Base-by-base conservation (phyloP, 1,140 invertebrate genomes). In the Pseudachorutes palmiensis region DNA sequence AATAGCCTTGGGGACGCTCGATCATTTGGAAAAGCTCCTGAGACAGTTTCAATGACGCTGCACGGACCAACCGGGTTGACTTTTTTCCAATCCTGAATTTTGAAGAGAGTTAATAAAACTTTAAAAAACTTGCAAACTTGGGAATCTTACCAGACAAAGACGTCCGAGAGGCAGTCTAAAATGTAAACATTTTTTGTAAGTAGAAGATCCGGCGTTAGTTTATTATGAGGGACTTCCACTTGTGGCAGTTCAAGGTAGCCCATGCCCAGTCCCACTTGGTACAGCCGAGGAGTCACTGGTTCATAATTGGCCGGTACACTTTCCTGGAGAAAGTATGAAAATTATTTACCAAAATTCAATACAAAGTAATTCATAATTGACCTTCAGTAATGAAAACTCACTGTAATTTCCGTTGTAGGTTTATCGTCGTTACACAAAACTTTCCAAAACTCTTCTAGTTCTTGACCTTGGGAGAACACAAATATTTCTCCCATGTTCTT, bases 131-230 rank as follows among this genome's bases (percentile, higher is more conserved):
- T 33, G 26, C 70, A 80, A n/a, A n/a, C n/a, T n/a, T n/a, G n/a
- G n/a, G n/a, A n/a, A n/a, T n/a, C 81, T 80, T 81, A 91, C 94
- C 97, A 99, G 14, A 99, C 92, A 81, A 97, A 99, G n/a, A 99
- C 85, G 79, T 99, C 97, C 33, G 89, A 82, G 75, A 88, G 89
- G 76, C 93, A 97, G 78, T 99, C 97, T 28, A 99, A 82, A 77
- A 99, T 93, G 78, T 98, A 99, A 1, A 99, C 97, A 80, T 94
- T 92, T 76, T 93, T 89, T 64, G 92, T 94, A 67, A 90, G 87
- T 22, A 99, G 81, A 71, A 95, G 80, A 1, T 85, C 82, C 72
- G 89, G 84, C 64, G 84, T 80, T 26, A 90, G 78, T 77, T 88
- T 88, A 68, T 86, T 86, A 67, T 89, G 85, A 14, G 89, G 86